A percentile compares a stretch with the other conserved stretches of the same genome.
Evolutionary conservation across 2,888 invertebrate genomes (phyloP).

Genomic region (Drosophila lutescens): DNA sequence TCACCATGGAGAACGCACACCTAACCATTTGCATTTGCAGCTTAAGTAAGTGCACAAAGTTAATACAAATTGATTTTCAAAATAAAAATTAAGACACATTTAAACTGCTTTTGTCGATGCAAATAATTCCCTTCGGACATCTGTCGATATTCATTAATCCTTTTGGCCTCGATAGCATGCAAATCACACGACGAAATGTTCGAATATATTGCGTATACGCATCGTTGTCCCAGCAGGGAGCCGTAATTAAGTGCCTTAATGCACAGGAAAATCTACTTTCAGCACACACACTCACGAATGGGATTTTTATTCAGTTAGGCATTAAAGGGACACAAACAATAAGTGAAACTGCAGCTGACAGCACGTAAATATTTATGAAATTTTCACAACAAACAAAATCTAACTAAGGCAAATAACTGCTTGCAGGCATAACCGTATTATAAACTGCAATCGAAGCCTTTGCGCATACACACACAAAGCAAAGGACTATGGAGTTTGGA

Average conservation of each 20-base stretch:
- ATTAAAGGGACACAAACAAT: constrained; percentile 35
- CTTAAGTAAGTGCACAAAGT: neutral
- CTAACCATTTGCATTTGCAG: constrained; percentile 2
- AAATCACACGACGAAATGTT: constrained; percentile 9
- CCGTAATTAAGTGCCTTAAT: constrained; percentile 45
- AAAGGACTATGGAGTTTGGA: neutral
- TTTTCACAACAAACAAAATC: constrained; percentile 50
- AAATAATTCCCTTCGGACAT: constrained; percentile 9
- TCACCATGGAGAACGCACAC: neutral
- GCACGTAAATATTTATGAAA: constrained; percentile 61
- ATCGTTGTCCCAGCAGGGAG: constrained; percentile 23
- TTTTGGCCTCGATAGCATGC: constrained; percentile 9
- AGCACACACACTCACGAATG: constrained; percentile 9
- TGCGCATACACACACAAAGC: constrained; percentile 26
- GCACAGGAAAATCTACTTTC: constrained; percentile 25
- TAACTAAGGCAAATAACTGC: constrained; percentile 62
- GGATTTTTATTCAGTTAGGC: constrained; percentile 43
- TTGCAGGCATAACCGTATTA: constrained; percentile 58
- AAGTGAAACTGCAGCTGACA: constrained; percentile 44
- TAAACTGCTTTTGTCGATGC: constrained; percentile 6
- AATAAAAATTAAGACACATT: constrained; percentile 5
- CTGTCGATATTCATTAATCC: constrained; percentile 26
- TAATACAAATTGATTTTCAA: constrained; percentile 16
- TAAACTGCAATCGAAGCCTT: constrained; percentile 68
- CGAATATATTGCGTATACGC: constrained; percentile 32